Base-by-base conservation (phyloP, 2,888 invertebrate species). In the Micoletzkya japonica region DNA sequence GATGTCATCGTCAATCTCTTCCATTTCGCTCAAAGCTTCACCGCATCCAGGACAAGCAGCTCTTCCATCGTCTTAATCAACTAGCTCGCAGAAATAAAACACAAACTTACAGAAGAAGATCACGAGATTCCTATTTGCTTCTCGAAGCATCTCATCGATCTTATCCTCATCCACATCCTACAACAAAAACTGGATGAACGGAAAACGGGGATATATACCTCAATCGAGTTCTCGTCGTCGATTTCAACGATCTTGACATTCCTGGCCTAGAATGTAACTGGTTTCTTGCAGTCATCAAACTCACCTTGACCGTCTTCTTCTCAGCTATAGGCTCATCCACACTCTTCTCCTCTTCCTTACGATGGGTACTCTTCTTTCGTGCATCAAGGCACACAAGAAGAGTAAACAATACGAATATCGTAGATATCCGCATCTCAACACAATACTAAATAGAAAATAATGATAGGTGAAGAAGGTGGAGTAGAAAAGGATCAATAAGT, bases 91-190 rank as follows among this genome's bases (percentile, higher is more conserved):
- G 14, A 1, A 28, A 4, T 37, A 6, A 39, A 39, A 20, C 2
- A 10, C 6, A 26, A 24, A 71, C 92, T 91, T 89, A 95, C 95
- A 96, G 87, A 95, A 95, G 86, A 92, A 95, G 68, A 96, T 94
- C 6, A 94, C 92, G 63, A 96, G 89, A 85, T 94, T 95, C 86
- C 95, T 94, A 88, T 95, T 95, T 82, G 94, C 94, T 86, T 95
- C 95, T 78, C 94, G 93, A 67, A 95, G 87, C 28, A 95, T 88
- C 87, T 95, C 95, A 85, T 95, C 94, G 82, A 95, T 89, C 93
- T 95, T 95, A 88, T 95, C 94, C 75, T 93, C 91, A 87, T 95
- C 95, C 10, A 96, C 95, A 86, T 95, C 95, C 86, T 95, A 95
- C 84, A 95, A 95, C 10, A 77, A 71, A 64, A 76, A 80, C n/a